Conservation (phyloP, 2,888 invertebrate genomes). For the Lathronympha strigana region DNA sequence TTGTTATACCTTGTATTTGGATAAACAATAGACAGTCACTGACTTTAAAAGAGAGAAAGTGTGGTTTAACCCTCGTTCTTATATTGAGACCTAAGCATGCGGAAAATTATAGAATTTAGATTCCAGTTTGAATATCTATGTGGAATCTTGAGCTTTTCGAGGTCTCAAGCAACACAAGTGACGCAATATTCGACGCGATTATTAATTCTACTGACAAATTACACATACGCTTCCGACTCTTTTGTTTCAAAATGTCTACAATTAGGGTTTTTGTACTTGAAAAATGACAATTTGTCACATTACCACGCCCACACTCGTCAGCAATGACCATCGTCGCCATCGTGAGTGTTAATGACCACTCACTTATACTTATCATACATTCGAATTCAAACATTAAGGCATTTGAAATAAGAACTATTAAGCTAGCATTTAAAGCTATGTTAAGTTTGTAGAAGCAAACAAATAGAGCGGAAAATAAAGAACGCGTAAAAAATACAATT, state of each 20-base stretch:
- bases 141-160: too few species aligned
- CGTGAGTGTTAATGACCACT: conserved; percentile 26
- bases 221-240: conserved; percentile 1
- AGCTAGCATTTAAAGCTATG: conserved; percentile 15
- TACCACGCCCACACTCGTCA: conserved; percentile 29
- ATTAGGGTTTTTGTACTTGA: conserved; percentile 25
- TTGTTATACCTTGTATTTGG: too few species aligned
- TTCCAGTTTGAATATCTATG: too few species aligned
- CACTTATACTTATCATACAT: not conserved
- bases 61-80: too few species aligned
- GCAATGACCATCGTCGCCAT: conserved; percentile 17
- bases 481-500: conserved; percentile 46
- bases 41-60: too few species aligned
- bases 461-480: conserved; percentile 56
- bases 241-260: conserved; percentile 9
- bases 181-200: too few species aligned
- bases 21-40: too few species aligned
- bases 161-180: too few species aligned
- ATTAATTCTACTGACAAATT: not conserved
- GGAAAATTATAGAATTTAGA: too few species aligned
- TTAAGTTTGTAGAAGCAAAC: conserved; percentile 48
- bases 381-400: conserved; percentile 1
- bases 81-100: too few species aligned
- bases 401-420: not conserved
- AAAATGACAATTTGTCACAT: conserved; percentile 37